Conservation (phyloP, 2,888 invertebrate genomes). For the Vandiemenella viatica region DNA sequence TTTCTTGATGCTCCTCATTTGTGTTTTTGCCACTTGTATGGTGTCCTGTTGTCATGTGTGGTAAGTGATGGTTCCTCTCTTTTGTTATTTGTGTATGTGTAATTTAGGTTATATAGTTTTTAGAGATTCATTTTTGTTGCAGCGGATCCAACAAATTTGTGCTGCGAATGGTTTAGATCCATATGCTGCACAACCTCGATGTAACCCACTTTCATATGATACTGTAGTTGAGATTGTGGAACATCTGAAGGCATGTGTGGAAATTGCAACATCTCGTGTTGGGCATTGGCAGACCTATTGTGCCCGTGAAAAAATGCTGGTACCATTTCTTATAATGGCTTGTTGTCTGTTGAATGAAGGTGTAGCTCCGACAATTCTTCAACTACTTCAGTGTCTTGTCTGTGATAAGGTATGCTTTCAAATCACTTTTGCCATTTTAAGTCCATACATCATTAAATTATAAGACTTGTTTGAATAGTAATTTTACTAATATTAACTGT, state of each 20-base stretch:
- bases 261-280: constrained; percentile 79
- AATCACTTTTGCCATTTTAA: too few species aligned
- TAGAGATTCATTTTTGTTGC: background rate
- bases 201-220: constrained; percentile 61
- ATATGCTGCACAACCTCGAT: constrained; percentile 30
- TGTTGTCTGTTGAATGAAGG: constrained; percentile 77
- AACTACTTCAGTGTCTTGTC: constrained; percentile 77
- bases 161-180: background rate
- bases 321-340: constrained; percentile 63
- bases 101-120: too few species aligned
- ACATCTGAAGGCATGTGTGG: constrained; percentile 84
- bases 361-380: constrained; percentile 80
- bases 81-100: too few species aligned
- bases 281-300: constrained; percentile 93
- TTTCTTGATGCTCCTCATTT: too few species aligned
- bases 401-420: constrained; percentile 32
- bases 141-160: background rate
- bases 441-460: too few species aligned
- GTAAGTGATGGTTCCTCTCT: too few species aligned
- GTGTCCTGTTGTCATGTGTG: too few species aligned
- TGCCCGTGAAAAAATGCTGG: constrained; percentile 54
- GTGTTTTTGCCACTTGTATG: too few species aligned
- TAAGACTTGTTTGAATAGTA: too few species aligned
- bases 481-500: too few species aligned
- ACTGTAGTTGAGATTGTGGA: constrained; percentile 87